phyloP scores from a whole-genome alignment of 2,113 vertebrate genomes.

The Crypturellus undulatus region DNA sequence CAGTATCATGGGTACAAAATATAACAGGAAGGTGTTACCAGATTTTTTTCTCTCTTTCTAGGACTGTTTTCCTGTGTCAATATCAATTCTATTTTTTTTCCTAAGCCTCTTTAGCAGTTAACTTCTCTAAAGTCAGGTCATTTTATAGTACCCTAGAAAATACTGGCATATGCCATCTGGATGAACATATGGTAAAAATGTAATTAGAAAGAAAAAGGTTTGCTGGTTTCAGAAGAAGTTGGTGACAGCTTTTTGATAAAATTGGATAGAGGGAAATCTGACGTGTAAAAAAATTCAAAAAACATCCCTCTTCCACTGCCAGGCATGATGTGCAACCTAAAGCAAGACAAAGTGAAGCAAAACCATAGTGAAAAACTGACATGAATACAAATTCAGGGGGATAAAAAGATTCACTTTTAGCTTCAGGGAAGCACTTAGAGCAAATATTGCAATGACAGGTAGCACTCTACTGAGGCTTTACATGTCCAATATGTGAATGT shows the following conservation, averaged over 20 bases:
- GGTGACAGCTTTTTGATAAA: conserved; percentile 68
- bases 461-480: not conserved
- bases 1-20: not conserved
- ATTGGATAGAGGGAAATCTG: conserved; percentile 64
- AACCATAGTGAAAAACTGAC: conserved; percentile 16
- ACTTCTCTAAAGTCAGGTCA: conserved; percentile 70
- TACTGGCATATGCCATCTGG: conserved; percentile 73
- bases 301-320: conserved; percentile 8
- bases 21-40: not conserved
- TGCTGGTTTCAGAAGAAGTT: conserved; percentile 52
- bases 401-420: not conserved
- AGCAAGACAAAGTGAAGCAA: conserved; percentile 15
- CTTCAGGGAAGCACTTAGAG: not conserved
- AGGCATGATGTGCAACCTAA: not conserved
- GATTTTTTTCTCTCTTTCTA: not conserved
- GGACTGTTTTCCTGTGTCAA: conserved; percentile 10
- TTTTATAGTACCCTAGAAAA: conserved; percentile 73
- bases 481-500: not conserved
- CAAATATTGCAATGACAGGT: not conserved
- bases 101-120: conserved; percentile 66
- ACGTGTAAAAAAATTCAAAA: conserved; percentile 5
- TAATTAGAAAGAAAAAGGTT: conserved; percentile 68
- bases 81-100: conserved; percentile 53
- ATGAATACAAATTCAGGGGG: not conserved
- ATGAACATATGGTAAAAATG: conserved; percentile 73